Base-by-base conservation (phyloP, 2,797 vertebrate genomes). In the Sparus aurata region DNA sequence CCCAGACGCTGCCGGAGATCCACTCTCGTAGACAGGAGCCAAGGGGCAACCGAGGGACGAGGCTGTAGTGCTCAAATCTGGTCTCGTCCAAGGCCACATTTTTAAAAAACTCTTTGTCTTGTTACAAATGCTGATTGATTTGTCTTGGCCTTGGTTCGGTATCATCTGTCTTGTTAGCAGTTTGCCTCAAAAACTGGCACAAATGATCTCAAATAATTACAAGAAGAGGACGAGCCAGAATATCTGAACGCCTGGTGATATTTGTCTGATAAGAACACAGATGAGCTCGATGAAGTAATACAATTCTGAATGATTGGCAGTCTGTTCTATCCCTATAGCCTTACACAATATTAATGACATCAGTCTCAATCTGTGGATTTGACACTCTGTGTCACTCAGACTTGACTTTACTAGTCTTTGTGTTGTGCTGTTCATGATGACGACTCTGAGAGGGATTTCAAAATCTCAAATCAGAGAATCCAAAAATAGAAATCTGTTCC, bases 401-500 rank as follows among this genome's bases (percentile, higher is more conserved):
- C 27, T 52, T 67, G 17, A 45, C 27, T 52, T 67, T 17, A 18
- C 41, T 57, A 0, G 10, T 68, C 1, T 67, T 41, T 61, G 5
- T 49, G 12, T 55, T 73, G 30, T 59, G 8, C 10, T 73, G 46
- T 6, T 58, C 22, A 16, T 43, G 53, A 57, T 49, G 15, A 63
- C 18, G 65, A 13, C 43, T 18, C 10, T 13, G 16, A 65, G 49
- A 62, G 54, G 2, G 50, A 69, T 80, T 77, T 72, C 64, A 83
- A 80, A 75, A 75, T 79, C 53, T 73, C n/a, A 54, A 10, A 69
- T 43, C 47, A 67, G 12, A 74, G 63, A 65, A 1, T 12, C 75
- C 57, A 62, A 67, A 79, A 87, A 86, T 83, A 83, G 62, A 81
- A 22, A 3, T 69, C 43, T 20, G 27, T 53, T 50, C 1, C 16